Percentiles rank a stretch among this genome's conserved stretches.
Conservation (phyloP, 2,888 invertebrate genomes). For the Eristalinus aeneus region DNA sequence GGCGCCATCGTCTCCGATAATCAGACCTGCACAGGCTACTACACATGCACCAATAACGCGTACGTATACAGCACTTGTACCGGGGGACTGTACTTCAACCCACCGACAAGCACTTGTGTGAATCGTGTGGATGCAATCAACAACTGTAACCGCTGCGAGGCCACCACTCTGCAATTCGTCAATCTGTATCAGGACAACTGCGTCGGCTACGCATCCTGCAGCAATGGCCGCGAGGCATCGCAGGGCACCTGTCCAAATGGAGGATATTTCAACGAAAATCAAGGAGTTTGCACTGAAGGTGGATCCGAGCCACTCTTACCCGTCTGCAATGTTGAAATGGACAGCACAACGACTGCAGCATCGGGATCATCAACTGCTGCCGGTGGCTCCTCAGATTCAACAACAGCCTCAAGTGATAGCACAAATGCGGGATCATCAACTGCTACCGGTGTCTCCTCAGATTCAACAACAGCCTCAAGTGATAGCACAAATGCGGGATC, state of each 20-base stretch:
- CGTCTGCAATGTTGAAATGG: conserved; percentile 67
- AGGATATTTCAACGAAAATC: conserved; percentile 72
- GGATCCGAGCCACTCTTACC: conserved; percentile 67
- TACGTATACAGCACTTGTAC: conserved; percentile 68
- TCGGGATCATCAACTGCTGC: neutral
- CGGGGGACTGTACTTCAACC: conserved; percentile 69
- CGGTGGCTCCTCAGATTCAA: neutral
- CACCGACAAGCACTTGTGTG: conserved; percentile 68
- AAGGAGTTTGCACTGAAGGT: conserved; percentile 59
- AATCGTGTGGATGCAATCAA: conserved; percentile 72
- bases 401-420: neutral
- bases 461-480: neutral
- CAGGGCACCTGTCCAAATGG: conserved; percentile 64
- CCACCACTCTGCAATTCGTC: conserved; percentile 71
- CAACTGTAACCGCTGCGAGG: conserved; percentile 74
- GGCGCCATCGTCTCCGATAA: conserved; percentile 44
- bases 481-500: too few species aligned
- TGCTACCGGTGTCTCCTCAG: neutral
- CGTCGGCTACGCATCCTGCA: conserved; percentile 72
- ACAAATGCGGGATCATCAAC: too few species aligned
- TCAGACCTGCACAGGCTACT: conserved; percentile 72
- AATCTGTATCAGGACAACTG: conserved; percentile 72
- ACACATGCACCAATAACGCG: conserved; percentile 63
- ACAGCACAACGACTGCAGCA: neutral
- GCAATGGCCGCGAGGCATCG: conserved; percentile 67